Base-by-base conservation (phyloP, 2,888 invertebrate species). In the Lasioglossum oenotherae region DNA sequence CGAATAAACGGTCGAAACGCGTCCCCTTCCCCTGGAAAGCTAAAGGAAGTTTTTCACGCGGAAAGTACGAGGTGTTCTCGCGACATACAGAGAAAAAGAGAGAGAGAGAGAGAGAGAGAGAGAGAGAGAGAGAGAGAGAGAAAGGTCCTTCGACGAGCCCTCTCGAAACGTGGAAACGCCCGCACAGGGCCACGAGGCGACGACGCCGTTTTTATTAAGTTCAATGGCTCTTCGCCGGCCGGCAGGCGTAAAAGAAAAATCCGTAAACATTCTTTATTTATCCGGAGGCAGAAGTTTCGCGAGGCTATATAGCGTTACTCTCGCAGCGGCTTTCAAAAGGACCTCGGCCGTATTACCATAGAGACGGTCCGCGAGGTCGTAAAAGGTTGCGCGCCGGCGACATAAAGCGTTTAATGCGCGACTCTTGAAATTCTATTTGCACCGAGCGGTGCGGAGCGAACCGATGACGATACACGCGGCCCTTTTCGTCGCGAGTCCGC, bases 371-470 rank as follows among this genome's bases (percentile, higher is more conserved):
- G 87, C 87, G 87, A 90, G 91, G 85, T 91, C 91, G 90, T 91
- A 91, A 91, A 91, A 91, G 90, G 91, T 91, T 91, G 91, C 88
- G 88, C 88, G 84, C 74, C 80, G 74, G 83, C 91, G 90, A 86
- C 88, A 91, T 91, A 91, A 91, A 91, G 90, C 87, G 91, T 91
- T 91, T 91, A 91, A 91, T 87, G 91, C 87, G 91, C 89, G 81
- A 90, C 91, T 91, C 90, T 91, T 91, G 91, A 91, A 91, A 90
- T 91, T 91, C 90, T 91, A 91, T 91, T 91, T 91, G 91, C 91
- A 88, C 87, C 86, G 86, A 49, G 82, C 81, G 81, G 86, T 84
- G 89, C 77, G 77, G 19, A 19, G 78, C 35, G 67, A 14, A 23
- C 27, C 67, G 67, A 67, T 64, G 38, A 31, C 73, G 77, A 82